A percentile compares a stretch with the other conserved stretches of the same genome.
Conservation (phyloP, 2,888 invertebrate genomes). For the Melinaea marsaeus region DNA sequence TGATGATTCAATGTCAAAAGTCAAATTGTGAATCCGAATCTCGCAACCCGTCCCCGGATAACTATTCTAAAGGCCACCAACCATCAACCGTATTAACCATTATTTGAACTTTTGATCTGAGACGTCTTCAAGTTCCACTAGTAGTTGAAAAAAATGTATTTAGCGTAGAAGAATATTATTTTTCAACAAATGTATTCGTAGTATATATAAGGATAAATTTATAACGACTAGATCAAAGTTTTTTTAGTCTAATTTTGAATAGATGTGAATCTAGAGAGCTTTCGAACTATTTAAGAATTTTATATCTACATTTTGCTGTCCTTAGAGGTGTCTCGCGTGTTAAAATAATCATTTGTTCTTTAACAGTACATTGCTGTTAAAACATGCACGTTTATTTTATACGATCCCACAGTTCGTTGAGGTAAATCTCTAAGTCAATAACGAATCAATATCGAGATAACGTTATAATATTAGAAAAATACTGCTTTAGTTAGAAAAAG, state of each 20-base stretch:
- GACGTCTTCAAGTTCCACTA: slow-evolving; percentile 55
- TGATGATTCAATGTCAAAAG: slow-evolving; percentile 12
- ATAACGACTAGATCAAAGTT: slow-evolving; percentile 51
- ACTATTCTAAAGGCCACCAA: slow-evolving; percentile 51
- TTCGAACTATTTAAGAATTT: slow-evolving; percentile 56
- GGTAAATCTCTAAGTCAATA: slow-evolving; percentile 29
- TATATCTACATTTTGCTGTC: slow-evolving; percentile 56
- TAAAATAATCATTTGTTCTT: slow-evolving; percentile 14
- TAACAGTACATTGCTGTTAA: too few species aligned
- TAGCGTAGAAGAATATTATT: slow-evolving; percentile 75
- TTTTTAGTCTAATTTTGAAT: slow-evolving; percentile 45
- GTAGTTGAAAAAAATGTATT: slow-evolving; percentile 65
- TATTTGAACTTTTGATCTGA: slow-evolving; percentile 58
- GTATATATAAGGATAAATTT: slow-evolving; percentile 48
- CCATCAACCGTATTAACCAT: slow-evolving; percentile 53
- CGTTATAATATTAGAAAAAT: slow-evolving; percentile 62
- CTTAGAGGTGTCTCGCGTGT: slow-evolving; percentile 5
- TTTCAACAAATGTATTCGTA: slow-evolving; percentile 67
- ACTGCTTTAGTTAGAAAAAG: slow-evolving; percentile 60
- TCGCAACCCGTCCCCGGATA: slow-evolving; percentile 52
- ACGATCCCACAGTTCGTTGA: slow-evolving; percentile 13
- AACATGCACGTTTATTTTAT: neutral
- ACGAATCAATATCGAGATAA: slow-evolving; percentile 25
- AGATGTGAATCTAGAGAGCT: slow-evolving; percentile 60
- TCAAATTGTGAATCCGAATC: slow-evolving; percentile 18